Percentiles rank a stretch among this genome's conserved stretches.
phyloP scores from a whole-genome alignment of 1,140 invertebrate genomes.

The Oncopeltus fasciatus region DNA sequence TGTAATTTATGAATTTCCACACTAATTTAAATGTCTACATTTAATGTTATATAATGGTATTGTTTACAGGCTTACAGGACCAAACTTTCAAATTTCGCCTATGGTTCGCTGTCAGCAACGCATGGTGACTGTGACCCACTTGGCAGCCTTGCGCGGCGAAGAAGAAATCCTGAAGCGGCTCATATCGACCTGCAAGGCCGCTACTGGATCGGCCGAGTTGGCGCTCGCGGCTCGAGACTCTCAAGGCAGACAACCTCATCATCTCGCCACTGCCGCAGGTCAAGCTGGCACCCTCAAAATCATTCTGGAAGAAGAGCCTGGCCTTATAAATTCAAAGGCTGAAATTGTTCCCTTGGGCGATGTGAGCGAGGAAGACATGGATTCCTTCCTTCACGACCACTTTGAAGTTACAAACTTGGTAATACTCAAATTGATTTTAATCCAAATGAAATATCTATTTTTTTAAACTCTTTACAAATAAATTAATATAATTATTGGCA shows the following conservation, averaged over 20 bases:
- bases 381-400: neutral
- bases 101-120: slow-evolving; percentile 33
- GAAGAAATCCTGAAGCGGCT: slow-evolving; percentile 30
- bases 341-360: neutral
- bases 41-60: too few relatives aligned
- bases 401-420: neutral
- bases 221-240: slow-evolving; percentile 29
- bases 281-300: slow-evolving; percentile 29
- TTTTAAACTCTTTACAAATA: too few relatives aligned
- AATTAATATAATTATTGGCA: too few relatives aligned
- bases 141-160: slow-evolving; percentile 29
- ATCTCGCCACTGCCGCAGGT: slow-evolving; percentile 33
- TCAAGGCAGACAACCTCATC: slow-evolving; percentile 31
- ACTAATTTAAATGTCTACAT: too few relatives aligned
- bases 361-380: neutral
- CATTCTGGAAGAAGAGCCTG: neutral
- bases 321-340: neutral
- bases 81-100: too few relatives aligned
- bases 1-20: too few relatives aligned
- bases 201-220: slow-evolving; percentile 25
- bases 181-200: slow-evolving; percentile 23
- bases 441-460: too few relatives aligned
- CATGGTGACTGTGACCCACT: slow-evolving; percentile 32
- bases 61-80: too few relatives aligned
- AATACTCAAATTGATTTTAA: too few relatives aligned